Conservation (phyloP, 2,888 invertebrate genomes). For the Drosophila austrosaltans region DNA sequence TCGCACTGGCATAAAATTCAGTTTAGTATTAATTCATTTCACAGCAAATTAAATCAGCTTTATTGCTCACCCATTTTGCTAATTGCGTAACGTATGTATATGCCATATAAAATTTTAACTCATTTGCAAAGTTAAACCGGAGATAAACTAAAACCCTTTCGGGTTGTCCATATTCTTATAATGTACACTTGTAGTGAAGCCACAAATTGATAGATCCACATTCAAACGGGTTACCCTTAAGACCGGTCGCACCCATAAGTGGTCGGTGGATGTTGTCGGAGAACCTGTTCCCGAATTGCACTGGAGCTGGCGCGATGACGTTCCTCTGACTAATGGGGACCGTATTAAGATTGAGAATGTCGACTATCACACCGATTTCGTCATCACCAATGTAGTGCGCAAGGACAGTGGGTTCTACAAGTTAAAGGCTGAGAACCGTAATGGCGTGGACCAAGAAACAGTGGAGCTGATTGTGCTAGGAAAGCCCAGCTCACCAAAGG, state of each 20-base stretch:
- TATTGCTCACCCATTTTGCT: conserved; percentile 37
- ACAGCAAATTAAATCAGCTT: conserved; percentile 39
- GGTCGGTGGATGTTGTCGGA: conserved; percentile 94
- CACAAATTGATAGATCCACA: conserved; percentile 96
- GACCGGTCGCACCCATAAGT: conserved; percentile 83
- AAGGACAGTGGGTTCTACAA: conserved; percentile 94
- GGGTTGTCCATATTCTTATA: not conserved
- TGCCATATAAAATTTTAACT: not conserved
- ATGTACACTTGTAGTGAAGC: conserved; percentile 89
- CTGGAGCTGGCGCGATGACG: conserved; percentile 86
- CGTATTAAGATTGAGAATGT: conserved; percentile 90
- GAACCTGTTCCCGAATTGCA: conserved; percentile 96
- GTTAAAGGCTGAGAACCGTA: conserved; percentile 95
- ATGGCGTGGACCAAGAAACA: conserved; percentile 87
- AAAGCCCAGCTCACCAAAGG: conserved; percentile 91
- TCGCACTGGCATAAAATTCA: not conserved
- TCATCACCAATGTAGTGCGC: conserved; percentile 86
- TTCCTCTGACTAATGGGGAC: conserved; percentile 89
- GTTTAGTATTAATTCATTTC: conserved; percentile 26
- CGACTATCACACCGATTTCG: conserved; percentile 95
- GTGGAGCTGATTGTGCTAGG: conserved; percentile 94
- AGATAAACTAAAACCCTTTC: conserved; percentile 1
- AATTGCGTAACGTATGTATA: conserved; percentile 44
- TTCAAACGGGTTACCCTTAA: conserved; percentile 92
- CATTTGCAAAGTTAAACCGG: not conserved